Evolutionary conservation across 1,140 invertebrate genomes (phyloP), one percentile per base, ranked within the genome.

Genomic region (Brachionus sp.): DNA sequence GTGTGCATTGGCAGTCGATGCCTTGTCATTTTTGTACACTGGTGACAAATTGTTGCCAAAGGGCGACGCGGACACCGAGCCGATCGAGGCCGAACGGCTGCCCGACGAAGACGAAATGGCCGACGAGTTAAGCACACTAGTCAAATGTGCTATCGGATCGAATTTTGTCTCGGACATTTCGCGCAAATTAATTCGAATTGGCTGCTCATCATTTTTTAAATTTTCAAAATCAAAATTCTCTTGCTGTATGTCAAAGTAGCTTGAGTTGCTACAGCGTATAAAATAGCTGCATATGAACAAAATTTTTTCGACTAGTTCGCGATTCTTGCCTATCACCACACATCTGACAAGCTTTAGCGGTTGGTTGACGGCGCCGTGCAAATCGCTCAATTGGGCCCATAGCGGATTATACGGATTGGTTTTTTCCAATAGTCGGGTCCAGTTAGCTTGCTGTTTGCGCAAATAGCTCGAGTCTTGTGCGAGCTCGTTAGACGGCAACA

Each of bases 391-490:
- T 29, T 80, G 77, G 37, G 77, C 77, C 77, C 77, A 80, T 19
- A 80, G 39, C 3, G 77, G 50, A 62, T 80, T 80, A 9, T 80
- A 80, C n/a, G 77, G 77, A 53, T 80, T 80, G 16, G 77, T 80
- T 42, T 66, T 57, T 37, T 80, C 29, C 13, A 80, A 37, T 23
- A 44, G 16, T 6, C 53, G 2, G 9, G 77, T 80, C 77, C 77
- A 80, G 12, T 57, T 25, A 9, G 62, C 77, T 9, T 80, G 33
- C 23, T 80, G 77, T 62, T 80, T 80, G 33, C 77, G 33, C 70
- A 80, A 62, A 44, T 62, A 25, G 10, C 6, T 44, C 7, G n/a
- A 10, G 23, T 80, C 13, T 5, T 35, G 9, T 0, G 7, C 19
- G 6, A 62, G 12, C 19, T 80, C 62, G 37, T 35, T 64, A 1